Base-by-base conservation (phyloP, 2,113 vertebrate species). In the Sinocyclocheilus anophthalmus region DNA sequence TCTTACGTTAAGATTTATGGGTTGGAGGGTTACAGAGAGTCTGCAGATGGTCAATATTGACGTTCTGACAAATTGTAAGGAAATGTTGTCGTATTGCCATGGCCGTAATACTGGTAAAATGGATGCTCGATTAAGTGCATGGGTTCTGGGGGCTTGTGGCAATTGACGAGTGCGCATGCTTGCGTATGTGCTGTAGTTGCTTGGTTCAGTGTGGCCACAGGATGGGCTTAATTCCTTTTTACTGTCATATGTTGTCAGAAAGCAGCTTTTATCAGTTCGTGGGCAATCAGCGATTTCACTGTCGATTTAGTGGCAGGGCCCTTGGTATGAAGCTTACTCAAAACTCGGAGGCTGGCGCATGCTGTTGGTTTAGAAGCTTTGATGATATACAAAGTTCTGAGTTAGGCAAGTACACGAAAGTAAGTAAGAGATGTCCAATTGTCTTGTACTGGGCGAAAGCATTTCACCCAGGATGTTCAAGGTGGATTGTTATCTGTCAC, bases 41-140 rank as follows among this genome's bases (percentile, higher is more conserved):
- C 69, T 84, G 33, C 67, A 73, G 50, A 73, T 83, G 48, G 81
- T 72, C n/a, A 83, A 83, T 70, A 83, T 83, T n/a, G n/a, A n/a
- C n/a, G n/a, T n/a, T n/a, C n/a, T n/a, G n/a, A n/a, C n/a, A n/a
- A n/a, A n/a, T n/a, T n/a, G n/a, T n/a, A n/a, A n/a, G n/a, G n/a
- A n/a, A n/a, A n/a, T n/a, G n/a, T 70, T 83, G 45, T 72, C 69
- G n/a, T n/a, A n/a, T n/a, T 83, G 81, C 67, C 50, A 42, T 59
- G 67, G 50, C 45, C 65, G 78, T 48, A 10, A 18, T 18, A 9
- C 9, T 10, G 63, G 67, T 61, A 70, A 83, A 83, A 83, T 72
- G 48, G 67, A 33, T 53, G 63, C 63, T 11, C 10, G 63, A 67
- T 67, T 67, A n/a, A n/a, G n/a, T n/a, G n/a, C n/a, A n/a, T n/a